A percentile compares a stretch with the other conserved stretches of the same genome.
phyloP scores from a whole-genome alignment of 2,888 invertebrate genomes.

The Caenorhabditis virilis region DNA sequence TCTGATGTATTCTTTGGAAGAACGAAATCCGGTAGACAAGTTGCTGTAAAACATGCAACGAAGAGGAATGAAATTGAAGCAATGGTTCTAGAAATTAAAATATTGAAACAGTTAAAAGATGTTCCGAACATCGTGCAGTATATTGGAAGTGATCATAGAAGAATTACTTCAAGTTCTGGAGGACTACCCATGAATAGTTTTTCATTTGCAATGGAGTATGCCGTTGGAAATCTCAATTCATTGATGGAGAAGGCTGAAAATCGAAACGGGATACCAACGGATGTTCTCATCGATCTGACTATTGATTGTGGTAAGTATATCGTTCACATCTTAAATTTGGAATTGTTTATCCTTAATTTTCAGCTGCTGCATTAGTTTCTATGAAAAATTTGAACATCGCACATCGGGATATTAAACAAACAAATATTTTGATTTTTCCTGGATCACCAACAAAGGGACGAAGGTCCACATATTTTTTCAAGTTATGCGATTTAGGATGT shows the following conservation, averaged over 20 bases:
- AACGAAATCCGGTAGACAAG: conserved; percentile 16
- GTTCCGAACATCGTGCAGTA: conserved; percentile 32
- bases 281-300: conserved; percentile 32
- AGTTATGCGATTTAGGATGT: conserved; percentile 46
- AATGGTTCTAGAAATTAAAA: conserved; percentile 21
- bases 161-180: conserved; percentile 10
- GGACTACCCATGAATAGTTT: conserved; percentile 7
- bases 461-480: conserved; percentile 35
- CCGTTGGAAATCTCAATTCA: conserved; percentile 24
- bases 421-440: conserved; percentile 41
- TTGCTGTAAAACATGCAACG: conserved; percentile 29
- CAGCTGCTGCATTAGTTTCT: conserved; percentile 32
- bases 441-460: conserved; percentile 24
- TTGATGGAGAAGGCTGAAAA: conserved; percentile 32
- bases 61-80: conserved; percentile 17
- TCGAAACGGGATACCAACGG: conserved; percentile 17
- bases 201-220: conserved; percentile 45
- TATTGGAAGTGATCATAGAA: conserved; percentile 13
- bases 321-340: neutral
- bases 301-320: conserved; percentile 37
- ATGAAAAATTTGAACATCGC: conserved; percentile 31
- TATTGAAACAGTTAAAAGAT: conserved; percentile 16
- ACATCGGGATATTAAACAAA: conserved; percentile 47
- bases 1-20: conserved; percentile 28
- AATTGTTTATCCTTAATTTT: neutral